Base-by-base conservation (phyloP, 2,113 vertebrate species). In the Cnemophilus loriae region DNA sequence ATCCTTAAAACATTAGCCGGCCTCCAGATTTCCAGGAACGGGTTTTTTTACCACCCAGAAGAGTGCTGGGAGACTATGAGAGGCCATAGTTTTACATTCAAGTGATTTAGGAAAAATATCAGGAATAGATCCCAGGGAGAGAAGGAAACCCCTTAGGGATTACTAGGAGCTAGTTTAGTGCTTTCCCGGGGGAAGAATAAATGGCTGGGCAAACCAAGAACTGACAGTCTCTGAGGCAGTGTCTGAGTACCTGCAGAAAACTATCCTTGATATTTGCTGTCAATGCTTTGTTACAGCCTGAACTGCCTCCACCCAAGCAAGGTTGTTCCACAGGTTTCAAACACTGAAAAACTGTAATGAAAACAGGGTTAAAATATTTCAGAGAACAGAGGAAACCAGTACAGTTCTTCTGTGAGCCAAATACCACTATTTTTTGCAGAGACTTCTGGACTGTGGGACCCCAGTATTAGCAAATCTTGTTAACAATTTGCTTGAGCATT, bases 401-500 rank as follows among this genome's bases (percentile, higher is more conserved):
- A 4, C 77, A 35, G 37, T 37, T 91, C n/a, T 76, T 81, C 69
- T 7, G 2, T 52, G 50, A 59, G 44, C 30, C 55, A 91, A 74
- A 56, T 28, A 11, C 23, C 14, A 6, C n/a, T 47, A 18, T 18
- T 37, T 84, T 84, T 52, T 73, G 46, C 46, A 63, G 69, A 76
- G 80, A 70, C 12, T 77, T 57, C 50, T 4, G 27, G 70, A 28
- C 18, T 44, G 46, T 39, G 77, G 44, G 71, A 84, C 49, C 41
- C 68, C 52, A 68, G 80, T 11, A 5, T 77, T 33, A 64, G 86
- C 83, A 90, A 86, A 87, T 49, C 87, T 96, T 11, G 14, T 90
- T 96, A 94, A 90, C 87, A 85, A 94, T 87, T 75, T 84, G 63
- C 65, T 70, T 49, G 75, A 71, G 59, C 27, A 27, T 50, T 95